phyloP scores from a whole-genome alignment of 2,797 vertebrate species.

The Lophius americanus region DNA sequence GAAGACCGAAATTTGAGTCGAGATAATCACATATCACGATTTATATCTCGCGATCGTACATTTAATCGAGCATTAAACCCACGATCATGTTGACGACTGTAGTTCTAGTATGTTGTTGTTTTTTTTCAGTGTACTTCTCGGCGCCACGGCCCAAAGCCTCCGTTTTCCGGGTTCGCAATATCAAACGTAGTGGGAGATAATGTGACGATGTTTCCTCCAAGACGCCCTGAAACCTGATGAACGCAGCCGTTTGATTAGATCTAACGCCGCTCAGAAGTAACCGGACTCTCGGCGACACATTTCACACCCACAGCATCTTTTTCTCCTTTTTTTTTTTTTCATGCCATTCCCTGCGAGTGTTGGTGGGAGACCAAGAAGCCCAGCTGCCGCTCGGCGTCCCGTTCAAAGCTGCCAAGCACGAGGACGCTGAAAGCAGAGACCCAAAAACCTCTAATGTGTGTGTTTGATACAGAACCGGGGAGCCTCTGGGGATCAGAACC shows the following conservation, averaged over 20 bases:
- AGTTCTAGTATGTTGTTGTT: too few relatives aligned
- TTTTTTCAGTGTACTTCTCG: too few relatives aligned
- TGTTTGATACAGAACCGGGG: conserved; percentile 20
- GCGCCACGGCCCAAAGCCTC: background rate
- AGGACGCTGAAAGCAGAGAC: conserved; percentile 23
- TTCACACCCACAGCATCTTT: conserved; percentile 1
- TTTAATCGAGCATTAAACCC: too few relatives aligned
- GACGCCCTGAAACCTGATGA: background rate
- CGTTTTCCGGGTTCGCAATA: background rate
- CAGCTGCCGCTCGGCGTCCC: conserved; percentile 55
- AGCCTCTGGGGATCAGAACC: conserved; percentile 30
- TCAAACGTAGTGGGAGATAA: background rate
- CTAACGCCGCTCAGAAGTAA: background rate
- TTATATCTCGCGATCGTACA: too few relatives aligned
- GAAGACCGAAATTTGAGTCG: too few relatives aligned
- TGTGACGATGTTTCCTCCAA: background rate
- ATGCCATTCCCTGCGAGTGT: conserved; percentile 46
- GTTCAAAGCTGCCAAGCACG: conserved; percentile 30
- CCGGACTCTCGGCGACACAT: background rate
- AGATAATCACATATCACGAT: too few relatives aligned
- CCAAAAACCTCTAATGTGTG: conserved; percentile 21
- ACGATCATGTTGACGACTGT: too few relatives aligned
- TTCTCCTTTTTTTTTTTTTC: conserved; percentile 2
- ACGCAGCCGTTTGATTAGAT: background rate
- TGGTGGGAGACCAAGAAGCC: conserved; percentile 39